These are phyloP conservation scores for Aplysia californica DNA, from an alignment of 1,140 invertebrate genomes.

Conservation along the genomic window DNA sequence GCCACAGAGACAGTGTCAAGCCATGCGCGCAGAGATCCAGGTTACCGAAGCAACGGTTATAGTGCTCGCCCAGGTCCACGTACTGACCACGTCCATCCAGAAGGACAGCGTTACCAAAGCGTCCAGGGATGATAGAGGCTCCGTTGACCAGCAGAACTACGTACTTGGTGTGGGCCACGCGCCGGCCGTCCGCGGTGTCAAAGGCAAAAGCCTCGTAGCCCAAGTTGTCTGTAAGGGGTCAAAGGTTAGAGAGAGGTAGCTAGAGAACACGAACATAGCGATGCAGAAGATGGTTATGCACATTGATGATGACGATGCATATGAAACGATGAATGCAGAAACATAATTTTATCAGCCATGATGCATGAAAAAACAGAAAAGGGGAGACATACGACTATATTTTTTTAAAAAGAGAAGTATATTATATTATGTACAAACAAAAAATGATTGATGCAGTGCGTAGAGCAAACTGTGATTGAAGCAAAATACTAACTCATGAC, in stretches of 20 bases:
- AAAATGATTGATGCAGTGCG: no score
- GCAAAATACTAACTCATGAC: no score
- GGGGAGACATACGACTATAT: no score
- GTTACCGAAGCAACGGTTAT: constrained; percentile 60
- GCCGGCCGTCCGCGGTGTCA: constrained; percentile 45
- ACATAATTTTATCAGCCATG: no score
- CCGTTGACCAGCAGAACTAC: constrained; percentile 58
- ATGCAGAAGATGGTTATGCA: no score
- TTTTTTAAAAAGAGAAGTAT: no score
- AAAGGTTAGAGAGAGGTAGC: constrained; percentile 20
- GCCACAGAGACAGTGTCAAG: constrained; percentile 57
- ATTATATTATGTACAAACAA: no score
- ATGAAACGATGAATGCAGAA: no score
- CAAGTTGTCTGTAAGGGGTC: constrained; percentile 49
- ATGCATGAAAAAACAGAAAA: no score
- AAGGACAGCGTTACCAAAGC: constrained; percentile 49
- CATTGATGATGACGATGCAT: no score
- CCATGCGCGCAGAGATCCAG: constrained; percentile 61
- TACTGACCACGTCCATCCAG: constrained; percentile 58
- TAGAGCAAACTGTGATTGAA: no score
- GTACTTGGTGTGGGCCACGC: constrained; percentile 48
- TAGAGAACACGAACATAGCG: no score
- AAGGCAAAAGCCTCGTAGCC: constrained; percentile 62
- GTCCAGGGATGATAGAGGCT: constrained; percentile 48
- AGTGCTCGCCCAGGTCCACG: constrained; percentile 54